Evolutionary conservation across 2,797 vertebrate species (phyloP).

Genomic region (Tapera naevia): DNA sequence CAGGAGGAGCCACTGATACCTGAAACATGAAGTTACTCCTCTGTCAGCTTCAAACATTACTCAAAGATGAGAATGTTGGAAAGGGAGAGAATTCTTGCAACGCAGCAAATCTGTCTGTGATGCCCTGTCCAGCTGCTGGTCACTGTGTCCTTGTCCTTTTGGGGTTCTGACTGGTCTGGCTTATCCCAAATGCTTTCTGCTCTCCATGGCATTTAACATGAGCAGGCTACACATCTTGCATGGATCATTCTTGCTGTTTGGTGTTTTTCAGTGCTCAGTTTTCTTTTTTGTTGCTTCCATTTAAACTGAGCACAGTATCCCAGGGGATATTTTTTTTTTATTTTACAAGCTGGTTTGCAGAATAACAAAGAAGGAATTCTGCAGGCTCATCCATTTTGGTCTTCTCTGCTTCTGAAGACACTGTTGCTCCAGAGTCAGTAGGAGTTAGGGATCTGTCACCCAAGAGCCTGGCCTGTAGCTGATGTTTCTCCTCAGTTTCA

Average conservation of each 20-base stretch:
- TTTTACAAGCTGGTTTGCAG: constrained; percentile 7
- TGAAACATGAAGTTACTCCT: background rate
- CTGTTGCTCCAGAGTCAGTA: constrained; percentile 11
- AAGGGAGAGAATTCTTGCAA: background rate
- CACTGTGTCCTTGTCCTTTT: background rate
- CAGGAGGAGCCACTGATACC: background rate
- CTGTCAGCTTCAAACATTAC: background rate
- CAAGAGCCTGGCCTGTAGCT: background rate
- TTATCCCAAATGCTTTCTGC: background rate
- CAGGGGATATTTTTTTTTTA: background rate
- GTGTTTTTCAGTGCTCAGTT: background rate
- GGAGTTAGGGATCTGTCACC: constrained; percentile 1
- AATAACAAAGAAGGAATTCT: constrained; percentile 54
- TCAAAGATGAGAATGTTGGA: background rate
- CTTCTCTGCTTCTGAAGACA: constrained; percentile 34
- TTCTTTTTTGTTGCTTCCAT: background rate
- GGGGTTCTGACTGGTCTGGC: background rate
- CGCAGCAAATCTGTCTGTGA: background rate
- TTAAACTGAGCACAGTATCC: background rate
- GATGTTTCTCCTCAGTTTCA: constrained; percentile 32
- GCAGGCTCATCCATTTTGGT: constrained; percentile 4
- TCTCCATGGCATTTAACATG: background rate
- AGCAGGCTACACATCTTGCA: background rate
- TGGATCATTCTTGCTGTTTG: background rate
- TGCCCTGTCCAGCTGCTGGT: background rate